Evolutionary conservation across 2,113 vertebrate genomes (phyloP).

Genomic region (Garra rufa): DNA sequence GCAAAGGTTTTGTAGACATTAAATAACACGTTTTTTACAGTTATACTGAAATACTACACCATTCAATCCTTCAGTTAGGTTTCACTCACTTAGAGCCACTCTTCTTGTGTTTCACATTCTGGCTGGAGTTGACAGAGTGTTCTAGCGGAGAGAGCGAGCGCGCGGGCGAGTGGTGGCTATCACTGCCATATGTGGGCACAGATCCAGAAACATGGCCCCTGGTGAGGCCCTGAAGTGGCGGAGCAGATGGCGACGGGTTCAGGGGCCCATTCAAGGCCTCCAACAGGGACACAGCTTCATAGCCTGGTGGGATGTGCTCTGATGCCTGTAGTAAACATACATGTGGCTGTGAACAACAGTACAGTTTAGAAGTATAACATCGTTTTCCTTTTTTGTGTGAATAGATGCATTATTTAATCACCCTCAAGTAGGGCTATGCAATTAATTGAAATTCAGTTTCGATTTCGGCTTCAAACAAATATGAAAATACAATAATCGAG

Average conservation of each 20-base stretch:
- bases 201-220: constrained; percentile 79
- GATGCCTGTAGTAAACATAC: constrained; percentile 78
- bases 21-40: neutral
- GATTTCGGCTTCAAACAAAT: no score
- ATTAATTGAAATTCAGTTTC: no score
- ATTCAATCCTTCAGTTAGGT: neutral
- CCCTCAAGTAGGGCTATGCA: no score
- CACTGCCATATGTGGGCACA: constrained; percentile 83
- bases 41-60: neutral
- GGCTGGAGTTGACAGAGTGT: constrained; percentile 78
- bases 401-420: neutral
- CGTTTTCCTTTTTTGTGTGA: neutral
- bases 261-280: constrained; percentile 95
- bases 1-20: neutral
- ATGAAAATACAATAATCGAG: no score
- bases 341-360: neutral
- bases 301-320: constrained; percentile 92
- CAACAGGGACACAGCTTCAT: constrained; percentile 93
- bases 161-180: constrained; percentile 79
- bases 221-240: constrained; percentile 79
- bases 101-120: constrained; percentile 87
- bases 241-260: constrained; percentile 79
- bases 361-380: neutral
- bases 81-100: constrained; percentile 89
- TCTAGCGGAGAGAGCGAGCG: constrained; percentile 85